These are phyloP conservation scores for Agrotis segetum DNA, from an alignment of 2,888 invertebrate species.

Conservation along the genomic window DNA sequence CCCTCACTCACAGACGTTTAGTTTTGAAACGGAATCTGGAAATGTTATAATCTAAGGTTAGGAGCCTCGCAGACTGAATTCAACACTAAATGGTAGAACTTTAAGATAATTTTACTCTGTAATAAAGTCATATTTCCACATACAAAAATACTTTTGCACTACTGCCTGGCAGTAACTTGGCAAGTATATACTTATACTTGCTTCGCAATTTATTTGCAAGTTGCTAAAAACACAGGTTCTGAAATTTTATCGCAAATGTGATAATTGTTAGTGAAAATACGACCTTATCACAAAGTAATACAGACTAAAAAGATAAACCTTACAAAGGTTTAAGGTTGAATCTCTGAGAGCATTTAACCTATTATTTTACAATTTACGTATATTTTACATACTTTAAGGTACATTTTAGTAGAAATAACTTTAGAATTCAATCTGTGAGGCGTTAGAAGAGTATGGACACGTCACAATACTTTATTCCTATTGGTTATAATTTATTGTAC, in stretches of 20 bases:
- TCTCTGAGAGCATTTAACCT: slow-evolving; percentile 48
- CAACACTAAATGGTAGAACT: slow-evolving; percentile 1
- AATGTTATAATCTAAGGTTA: slow-evolving; percentile 15
- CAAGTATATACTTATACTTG: slow-evolving; percentile 16
- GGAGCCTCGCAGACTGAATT: slow-evolving; percentile 47
- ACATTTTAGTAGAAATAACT: background rate
- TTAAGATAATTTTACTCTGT: background rate
- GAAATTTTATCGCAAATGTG: background rate
- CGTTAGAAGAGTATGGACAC: slow-evolving; percentile 42
- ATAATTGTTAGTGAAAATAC: background rate
- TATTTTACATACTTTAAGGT: slow-evolving; percentile 10
- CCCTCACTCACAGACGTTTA: too few relatives aligned
- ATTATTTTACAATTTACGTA: slow-evolving; percentile 16
- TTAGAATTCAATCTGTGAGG: slow-evolving; percentile 48
- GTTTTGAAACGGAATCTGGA: too few relatives aligned
- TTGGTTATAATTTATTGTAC: slow-evolving; percentile 20
- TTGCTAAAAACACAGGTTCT: background rate
- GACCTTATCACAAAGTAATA: background rate
- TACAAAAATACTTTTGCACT: background rate
- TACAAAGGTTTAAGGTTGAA: slow-evolving; percentile 28
- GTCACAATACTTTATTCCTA: slow-evolving; percentile 45
- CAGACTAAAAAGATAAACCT: background rate
- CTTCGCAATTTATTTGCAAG: slow-evolving; percentile 16
- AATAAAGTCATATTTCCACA: background rate
- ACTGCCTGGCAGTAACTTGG: background rate